These are phyloP conservation scores for Temnothorax ravouxi DNA, from an alignment of 2,888 invertebrate species.

Conservation along the genomic window DNA sequence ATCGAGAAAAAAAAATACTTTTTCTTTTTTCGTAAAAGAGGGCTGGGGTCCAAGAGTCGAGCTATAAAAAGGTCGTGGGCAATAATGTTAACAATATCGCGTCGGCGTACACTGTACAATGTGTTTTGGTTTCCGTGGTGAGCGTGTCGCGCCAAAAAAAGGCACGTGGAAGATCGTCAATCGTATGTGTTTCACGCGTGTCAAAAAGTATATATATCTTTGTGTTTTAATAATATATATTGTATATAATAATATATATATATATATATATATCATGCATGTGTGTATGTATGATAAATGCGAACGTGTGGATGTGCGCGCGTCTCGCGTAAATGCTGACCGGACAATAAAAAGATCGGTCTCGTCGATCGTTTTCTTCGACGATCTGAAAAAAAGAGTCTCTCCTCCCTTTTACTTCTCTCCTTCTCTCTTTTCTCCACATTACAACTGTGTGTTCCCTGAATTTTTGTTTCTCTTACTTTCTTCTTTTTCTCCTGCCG, in stretches of 20 bases:
- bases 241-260: constrained; percentile 2
- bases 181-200: constrained; percentile 57
- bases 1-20: constrained; percentile 63
- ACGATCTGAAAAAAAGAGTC: constrained; percentile 42
- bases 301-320: constrained; percentile 66
- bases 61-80: constrained; percentile 73
- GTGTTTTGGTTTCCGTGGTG: constrained; percentile 44
- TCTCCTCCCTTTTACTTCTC: constrained; percentile 17
- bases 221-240: constrained; percentile 36
- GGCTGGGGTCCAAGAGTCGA: constrained; percentile 63
- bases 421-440: constrained; percentile 33
- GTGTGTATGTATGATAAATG: constrained; percentile 65
- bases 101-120: constrained; percentile 60
- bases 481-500: constrained; percentile 44
- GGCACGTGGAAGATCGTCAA: constrained; percentile 74
- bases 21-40: constrained; percentile 28
- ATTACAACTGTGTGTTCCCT: constrained; percentile 46
- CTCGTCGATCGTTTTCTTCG: constrained; percentile 29
- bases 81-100: constrained; percentile 62
- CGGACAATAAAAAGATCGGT: constrained; percentile 56
- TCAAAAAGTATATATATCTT: constrained; percentile 27
- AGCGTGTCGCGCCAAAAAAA: constrained; percentile 68
- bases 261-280: constrained; percentile 41
- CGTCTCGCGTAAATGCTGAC: constrained; percentile 65
- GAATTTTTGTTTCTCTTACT: constrained; percentile 52